phyloP scores from a whole-genome alignment of 1,140 invertebrate species.

The Bombyx mandarina region DNA sequence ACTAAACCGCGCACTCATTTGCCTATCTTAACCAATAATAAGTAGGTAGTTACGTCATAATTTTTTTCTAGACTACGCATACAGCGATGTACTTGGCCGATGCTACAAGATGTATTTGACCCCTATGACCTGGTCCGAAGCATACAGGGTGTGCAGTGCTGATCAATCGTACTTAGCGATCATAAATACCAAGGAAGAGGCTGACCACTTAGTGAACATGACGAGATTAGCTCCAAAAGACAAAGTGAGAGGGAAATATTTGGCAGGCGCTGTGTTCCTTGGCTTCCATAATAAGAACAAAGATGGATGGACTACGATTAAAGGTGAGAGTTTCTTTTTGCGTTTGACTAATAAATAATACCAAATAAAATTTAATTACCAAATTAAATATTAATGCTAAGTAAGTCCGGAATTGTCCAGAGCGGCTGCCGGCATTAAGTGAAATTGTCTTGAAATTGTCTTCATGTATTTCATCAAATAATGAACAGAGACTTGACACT shows the following conservation, averaged over 20 bases:
- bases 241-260: constrained; percentile 21
- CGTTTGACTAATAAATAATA: too few relatives aligned
- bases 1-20: too few relatives aligned
- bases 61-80: constrained; percentile 38
- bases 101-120: constrained; percentile 59
- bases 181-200: constrained; percentile 46
- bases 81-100: constrained; percentile 26
- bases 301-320: constrained; percentile 38
- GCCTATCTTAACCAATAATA: too few relatives aligned
- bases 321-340: constrained; percentile 22
- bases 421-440: too few relatives aligned
- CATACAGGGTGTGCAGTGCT: constrained; percentile 36
- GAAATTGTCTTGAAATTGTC: too few relatives aligned
- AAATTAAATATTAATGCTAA: too few relatives aligned
- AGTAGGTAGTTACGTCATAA: neutral
- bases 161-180: constrained; percentile 57
- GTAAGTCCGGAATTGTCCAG: too few relatives aligned
- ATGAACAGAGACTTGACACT: too few relatives aligned
- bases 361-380: too few relatives aligned
- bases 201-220: constrained; percentile 29
- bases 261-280: constrained; percentile 37
- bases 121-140: constrained; percentile 50
- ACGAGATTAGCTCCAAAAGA: constrained; percentile 27
- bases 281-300: constrained; percentile 36
- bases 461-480: too few relatives aligned